Percentiles rank a stretch among this genome's conserved stretches.
Evolutionary conservation across 2,113 vertebrate genomes (phyloP).

Genomic region (Vidua chalybeata): DNA sequence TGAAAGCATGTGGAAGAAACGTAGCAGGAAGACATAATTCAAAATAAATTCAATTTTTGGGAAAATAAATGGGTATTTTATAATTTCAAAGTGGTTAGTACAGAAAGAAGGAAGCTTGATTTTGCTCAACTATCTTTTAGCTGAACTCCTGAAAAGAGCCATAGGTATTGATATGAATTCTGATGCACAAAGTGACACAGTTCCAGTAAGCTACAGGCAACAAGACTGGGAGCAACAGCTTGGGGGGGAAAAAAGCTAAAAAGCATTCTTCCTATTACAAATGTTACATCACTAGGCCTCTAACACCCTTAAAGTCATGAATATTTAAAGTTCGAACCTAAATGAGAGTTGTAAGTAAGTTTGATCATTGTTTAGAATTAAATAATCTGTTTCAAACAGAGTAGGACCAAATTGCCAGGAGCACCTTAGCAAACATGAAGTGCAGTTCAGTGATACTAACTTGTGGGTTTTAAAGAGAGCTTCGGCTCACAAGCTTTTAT

Average conservation of each 20-base stretch:
- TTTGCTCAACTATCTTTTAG: not conserved
- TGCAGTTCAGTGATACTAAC: not conserved
- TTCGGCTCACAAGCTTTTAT: not conserved
- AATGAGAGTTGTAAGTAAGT: not conserved
- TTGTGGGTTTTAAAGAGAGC: not conserved
- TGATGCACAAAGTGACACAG: not conserved
- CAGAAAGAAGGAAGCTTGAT: not conserved
- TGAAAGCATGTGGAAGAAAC: rapidly evolving
- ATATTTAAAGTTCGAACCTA: not conserved
- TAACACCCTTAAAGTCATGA: not conserved
- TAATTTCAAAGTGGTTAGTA: not conserved
- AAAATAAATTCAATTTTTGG: not conserved
- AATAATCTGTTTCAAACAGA: not conserved
- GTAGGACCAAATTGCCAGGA: not conserved
- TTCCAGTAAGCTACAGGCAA: not conserved
- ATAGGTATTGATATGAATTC: not conserved
- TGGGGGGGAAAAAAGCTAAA: not conserved
- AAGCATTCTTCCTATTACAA: not conserved
- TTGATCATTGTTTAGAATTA: not conserved
- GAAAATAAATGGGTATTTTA: not conserved
- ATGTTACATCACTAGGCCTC: not conserved
- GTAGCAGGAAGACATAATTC: not conserved
- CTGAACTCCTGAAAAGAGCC: not conserved
- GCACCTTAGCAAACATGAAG: rapidly evolving
- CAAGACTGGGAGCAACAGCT: not conserved